Conservation (phyloP, 2,888 invertebrate genomes). For the Phoenoteleia sp. region DNA sequence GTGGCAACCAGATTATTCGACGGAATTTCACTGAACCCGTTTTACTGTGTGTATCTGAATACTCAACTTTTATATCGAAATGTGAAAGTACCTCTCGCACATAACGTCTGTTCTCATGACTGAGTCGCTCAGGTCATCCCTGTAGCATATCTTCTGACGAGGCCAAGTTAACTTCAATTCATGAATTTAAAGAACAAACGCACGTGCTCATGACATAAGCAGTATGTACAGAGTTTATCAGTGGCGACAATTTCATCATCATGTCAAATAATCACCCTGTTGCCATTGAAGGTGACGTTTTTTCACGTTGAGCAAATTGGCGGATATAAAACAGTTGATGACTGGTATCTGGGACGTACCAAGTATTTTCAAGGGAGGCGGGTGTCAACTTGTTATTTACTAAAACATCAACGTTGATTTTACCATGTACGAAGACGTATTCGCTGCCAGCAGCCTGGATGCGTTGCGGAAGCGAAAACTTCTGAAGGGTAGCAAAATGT, state of each 20-base stretch:
- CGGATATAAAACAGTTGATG: slow-evolving; percentile 70
- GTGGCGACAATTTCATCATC: slow-evolving; percentile 62
- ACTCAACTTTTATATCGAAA: background rate
- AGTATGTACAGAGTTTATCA: slow-evolving; percentile 57
- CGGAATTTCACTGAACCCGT: too few relatives aligned
- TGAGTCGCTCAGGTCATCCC: slow-evolving; percentile 72
- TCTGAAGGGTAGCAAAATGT: slow-evolving; percentile 48
- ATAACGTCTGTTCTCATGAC: slow-evolving; percentile 75
- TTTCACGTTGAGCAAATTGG: slow-evolving; percentile 66
- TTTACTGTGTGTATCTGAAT: background rate
- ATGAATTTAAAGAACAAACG: slow-evolving; percentile 53
- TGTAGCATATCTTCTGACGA: slow-evolving; percentile 71
- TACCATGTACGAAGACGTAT: slow-evolving; percentile 25
- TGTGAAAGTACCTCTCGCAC: slow-evolving; percentile 45
- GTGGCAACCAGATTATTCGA: too few relatives aligned
- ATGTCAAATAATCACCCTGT: slow-evolving; percentile 58
- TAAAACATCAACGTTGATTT: slow-evolving; percentile 4
- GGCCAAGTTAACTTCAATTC: slow-evolving; percentile 63
- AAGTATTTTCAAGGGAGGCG: background rate
- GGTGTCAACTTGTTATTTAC: background rate
- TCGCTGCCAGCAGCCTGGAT: slow-evolving; percentile 60
- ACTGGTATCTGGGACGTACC: slow-evolving; percentile 42
- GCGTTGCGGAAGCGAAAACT: slow-evolving; percentile 52
- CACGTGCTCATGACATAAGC: slow-evolving; percentile 70
- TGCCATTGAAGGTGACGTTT: slow-evolving; percentile 55